A percentile compares a stretch with the other conserved stretches of the same genome.
phyloP scores from a whole-genome alignment of 2,113 vertebrate genomes.

The Ginglymostoma cirratum region DNA sequence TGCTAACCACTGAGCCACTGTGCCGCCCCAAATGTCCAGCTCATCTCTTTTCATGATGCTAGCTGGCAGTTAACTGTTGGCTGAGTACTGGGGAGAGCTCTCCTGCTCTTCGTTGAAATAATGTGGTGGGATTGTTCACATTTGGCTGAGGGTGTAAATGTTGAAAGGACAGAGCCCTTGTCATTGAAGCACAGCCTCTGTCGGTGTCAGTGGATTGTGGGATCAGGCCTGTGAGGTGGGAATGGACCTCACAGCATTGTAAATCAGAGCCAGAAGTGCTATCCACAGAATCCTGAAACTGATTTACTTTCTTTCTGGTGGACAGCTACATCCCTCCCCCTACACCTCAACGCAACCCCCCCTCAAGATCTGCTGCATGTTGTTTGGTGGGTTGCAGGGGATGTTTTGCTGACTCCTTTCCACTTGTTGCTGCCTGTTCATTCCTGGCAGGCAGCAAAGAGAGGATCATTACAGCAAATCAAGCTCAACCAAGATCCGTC shows the following conservation, averaged over 20 bases:
- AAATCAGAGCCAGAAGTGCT: not conserved
- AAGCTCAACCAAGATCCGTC: not conserved
- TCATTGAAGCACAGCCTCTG: not conserved
- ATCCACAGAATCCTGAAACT: not conserved
- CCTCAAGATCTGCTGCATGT: not conserved
- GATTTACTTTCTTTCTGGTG: not conserved
- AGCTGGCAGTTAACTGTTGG: not conserved
- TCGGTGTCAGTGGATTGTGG: not conserved
- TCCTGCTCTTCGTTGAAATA: not conserved
- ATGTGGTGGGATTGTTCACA: not conserved
- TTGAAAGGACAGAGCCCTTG: not conserved
- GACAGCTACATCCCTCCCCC: not conserved
- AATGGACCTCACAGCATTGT: not conserved
- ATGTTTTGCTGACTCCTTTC: not conserved
- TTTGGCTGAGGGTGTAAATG: not conserved
- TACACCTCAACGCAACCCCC: not conserved
- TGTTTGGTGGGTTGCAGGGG: not conserved
- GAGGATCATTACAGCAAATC: not conserved
- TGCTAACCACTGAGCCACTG: too few relatives aligned
- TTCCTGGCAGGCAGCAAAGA: not conserved
- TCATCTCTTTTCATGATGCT: not conserved
- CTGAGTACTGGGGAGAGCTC: not conserved
- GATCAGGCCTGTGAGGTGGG: not conserved
- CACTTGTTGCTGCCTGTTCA: not conserved
- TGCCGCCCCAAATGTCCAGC: too few relatives aligned